These are phyloP conservation scores for Conchocele bisecta DNA, from an alignment of 2,888 invertebrate genomes.

Conservation along the genomic window DNA sequence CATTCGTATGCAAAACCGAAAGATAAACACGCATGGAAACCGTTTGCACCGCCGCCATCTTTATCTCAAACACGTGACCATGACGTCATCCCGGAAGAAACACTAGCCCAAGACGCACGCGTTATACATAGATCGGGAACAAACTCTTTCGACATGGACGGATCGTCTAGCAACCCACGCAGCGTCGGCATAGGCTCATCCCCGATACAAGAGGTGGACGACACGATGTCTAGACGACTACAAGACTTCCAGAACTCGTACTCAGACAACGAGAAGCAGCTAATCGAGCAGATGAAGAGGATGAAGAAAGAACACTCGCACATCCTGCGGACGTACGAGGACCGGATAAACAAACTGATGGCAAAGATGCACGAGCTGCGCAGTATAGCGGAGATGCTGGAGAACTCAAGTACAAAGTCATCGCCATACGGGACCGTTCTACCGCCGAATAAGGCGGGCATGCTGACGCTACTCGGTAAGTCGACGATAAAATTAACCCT, in stretches of 20 bases:
- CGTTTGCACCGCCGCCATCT: conserved; percentile 39
- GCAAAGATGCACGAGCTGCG: conserved; percentile 78
- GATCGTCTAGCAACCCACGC: conserved; percentile 54
- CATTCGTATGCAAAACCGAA: conserved; percentile 61
- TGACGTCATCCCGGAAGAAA: conserved; percentile 66
- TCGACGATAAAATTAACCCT: too few relatives aligned
- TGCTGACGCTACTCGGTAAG: conserved; percentile 70
- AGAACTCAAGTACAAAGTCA: conserved; percentile 77
- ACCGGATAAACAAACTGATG: conserved; percentile 78
- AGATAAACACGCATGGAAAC: conserved; percentile 40
- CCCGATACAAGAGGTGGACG: conserved; percentile 3
- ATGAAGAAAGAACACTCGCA: conserved; percentile 79
- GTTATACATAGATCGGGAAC: conserved; percentile 58
- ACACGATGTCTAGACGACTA: conserved; percentile 55
- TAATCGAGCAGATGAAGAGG: conserved; percentile 79
- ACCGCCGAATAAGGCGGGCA: conserved; percentile 66
- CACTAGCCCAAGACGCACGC: conserved; percentile 55
- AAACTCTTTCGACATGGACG: conserved; percentile 53
- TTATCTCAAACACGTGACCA: too few relatives aligned
- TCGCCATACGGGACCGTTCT: conserved; percentile 69
- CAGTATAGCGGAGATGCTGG: conserved; percentile 79
- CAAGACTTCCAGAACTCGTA: conserved; percentile 70
- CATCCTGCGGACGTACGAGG: conserved; percentile 77
- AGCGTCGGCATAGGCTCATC: conserved; percentile 1
- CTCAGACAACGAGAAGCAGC: conserved; percentile 81